Percentiles rank a stretch among this genome's conserved stretches.
Conservation (phyloP, 2,888 invertebrate species). For the Amaurobius ferox region DNA sequence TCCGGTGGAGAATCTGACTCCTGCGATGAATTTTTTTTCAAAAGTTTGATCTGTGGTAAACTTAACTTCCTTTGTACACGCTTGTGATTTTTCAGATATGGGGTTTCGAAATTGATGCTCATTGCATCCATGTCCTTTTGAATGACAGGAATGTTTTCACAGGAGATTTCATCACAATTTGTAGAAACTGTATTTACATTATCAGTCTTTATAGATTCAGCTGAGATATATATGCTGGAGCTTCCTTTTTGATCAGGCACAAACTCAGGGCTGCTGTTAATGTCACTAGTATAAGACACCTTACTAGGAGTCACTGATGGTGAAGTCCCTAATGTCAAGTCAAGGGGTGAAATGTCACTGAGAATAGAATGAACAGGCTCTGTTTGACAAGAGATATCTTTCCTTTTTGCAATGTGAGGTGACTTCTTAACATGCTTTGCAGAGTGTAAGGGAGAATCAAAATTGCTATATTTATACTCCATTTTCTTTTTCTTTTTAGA, state of each 20-base stretch:
- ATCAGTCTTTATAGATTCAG: neutral
- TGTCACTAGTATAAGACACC: neutral
- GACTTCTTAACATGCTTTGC: constrained; percentile 34
- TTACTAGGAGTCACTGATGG: constrained; percentile 31
- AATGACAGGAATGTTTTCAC: constrained; percentile 58
- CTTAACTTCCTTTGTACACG: constrained; percentile 59
- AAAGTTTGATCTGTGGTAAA: constrained; percentile 60
- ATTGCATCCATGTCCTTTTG: constrained; percentile 64
- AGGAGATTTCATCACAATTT: constrained; percentile 26
- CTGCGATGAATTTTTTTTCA: constrained; percentile 65
- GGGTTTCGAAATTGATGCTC: constrained; percentile 64
- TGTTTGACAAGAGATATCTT: constrained; percentile 40
- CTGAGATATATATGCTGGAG: constrained; percentile 1
- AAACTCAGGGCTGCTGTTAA: neutral
- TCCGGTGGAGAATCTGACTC: constrained; percentile 68
- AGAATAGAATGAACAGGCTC: constrained; percentile 5
- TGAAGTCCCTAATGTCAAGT: constrained; percentile 23
- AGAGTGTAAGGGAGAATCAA: constrained; percentile 38
- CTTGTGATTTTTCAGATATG: constrained; percentile 40
- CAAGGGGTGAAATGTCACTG: constrained; percentile 15
- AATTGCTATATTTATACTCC: constrained; percentile 40
- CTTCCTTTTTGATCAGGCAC: neutral
- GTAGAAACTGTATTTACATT: neutral
- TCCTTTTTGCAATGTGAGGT: neutral
- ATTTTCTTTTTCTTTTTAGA: constrained; percentile 59